phyloP scores from a whole-genome alignment of 2,888 invertebrate species.

The Neoitamus cyanurus region DNA sequence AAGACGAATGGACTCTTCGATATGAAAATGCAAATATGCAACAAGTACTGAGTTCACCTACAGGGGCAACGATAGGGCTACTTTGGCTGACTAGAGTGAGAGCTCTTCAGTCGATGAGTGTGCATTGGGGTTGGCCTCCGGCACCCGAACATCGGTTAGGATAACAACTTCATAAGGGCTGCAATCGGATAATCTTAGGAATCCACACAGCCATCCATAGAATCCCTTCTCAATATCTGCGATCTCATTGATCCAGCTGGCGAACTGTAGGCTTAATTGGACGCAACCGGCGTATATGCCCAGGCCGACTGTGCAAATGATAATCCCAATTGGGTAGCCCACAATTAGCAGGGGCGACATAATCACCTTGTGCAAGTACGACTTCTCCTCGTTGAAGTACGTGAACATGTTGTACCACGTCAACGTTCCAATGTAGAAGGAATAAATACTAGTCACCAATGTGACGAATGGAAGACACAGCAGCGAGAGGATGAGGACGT shows the following conservation, averaged over 20 bases:
- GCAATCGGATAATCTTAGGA: slow-evolving; percentile 75
- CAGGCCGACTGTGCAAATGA: slow-evolving; percentile 73
- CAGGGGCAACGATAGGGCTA: neutral
- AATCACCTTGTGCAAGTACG: slow-evolving; percentile 72
- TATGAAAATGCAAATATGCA: slow-evolving; percentile 23
- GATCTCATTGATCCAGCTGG: slow-evolving; percentile 77
- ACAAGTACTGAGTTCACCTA: neutral
- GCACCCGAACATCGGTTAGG: slow-evolving; percentile 69
- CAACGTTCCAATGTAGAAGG: slow-evolving; percentile 79
- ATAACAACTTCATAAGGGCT: slow-evolving; percentile 80
- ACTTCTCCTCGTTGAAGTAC: slow-evolving; percentile 75
- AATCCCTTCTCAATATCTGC: slow-evolving; percentile 82
- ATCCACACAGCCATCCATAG: slow-evolving; percentile 80
- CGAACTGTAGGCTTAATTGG: slow-evolving; percentile 76
- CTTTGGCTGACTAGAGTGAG: slow-evolving; percentile 65
- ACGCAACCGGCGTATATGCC: slow-evolving; percentile 76
- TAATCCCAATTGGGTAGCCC: slow-evolving; percentile 76
- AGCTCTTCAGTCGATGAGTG: slow-evolving; percentile 66
- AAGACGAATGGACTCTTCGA: neutral
- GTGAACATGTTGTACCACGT: slow-evolving; percentile 82
- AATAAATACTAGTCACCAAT: slow-evolving; percentile 73
- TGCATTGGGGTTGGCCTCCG: slow-evolving; percentile 59
- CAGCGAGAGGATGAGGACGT: slow-evolving; percentile 74
- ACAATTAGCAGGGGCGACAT: slow-evolving; percentile 76
- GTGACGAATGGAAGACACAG: slow-evolving; percentile 76